Evolutionary conservation across 2,888 invertebrate genomes (phyloP).

Genomic region (Rhamphomyia laevipes): DNA sequence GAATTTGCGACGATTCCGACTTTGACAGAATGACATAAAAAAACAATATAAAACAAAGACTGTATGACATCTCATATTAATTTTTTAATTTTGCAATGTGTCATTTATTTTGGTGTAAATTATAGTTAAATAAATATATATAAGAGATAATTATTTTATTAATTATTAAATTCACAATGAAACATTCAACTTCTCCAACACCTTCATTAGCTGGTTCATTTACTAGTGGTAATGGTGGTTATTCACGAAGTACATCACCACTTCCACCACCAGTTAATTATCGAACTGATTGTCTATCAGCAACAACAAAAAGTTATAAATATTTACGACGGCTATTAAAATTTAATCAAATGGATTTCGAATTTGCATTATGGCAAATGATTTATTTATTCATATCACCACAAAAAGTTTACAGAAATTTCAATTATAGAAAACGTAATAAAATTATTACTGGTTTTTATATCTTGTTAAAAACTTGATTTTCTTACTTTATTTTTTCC

Average conservation of each 20-base stretch:
- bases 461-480: not conserved
- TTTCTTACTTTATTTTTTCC: conserved; percentile 28
- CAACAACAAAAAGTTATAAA: conserved; percentile 78
- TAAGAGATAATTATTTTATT: no score
- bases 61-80: no score
- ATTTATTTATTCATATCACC: conserved; percentile 86
- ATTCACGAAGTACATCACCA: conserved; percentile 48
- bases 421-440: conserved; percentile 94
- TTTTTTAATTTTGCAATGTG: no score
- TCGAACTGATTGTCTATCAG: conserved; percentile 63
- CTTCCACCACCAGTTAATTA: conserved; percentile 57
- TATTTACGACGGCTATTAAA: conserved; percentile 74
- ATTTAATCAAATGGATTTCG: conserved; percentile 98
- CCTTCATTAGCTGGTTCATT: conserved; percentile 38
- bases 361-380: conserved; percentile 99
- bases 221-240: no score
- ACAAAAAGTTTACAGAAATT: conserved; percentile 94
- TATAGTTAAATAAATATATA: no score
- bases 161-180: conserved; percentile 34
- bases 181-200: conserved; percentile 50
- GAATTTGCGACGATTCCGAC: no score
- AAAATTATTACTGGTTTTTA: not conserved
- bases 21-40: no score
- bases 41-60: no score
- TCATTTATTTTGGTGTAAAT: no score